Evolutionary conservation across 2,888 invertebrate genomes (phyloP).

Genomic region (Drosophila neonasuta): DNA sequence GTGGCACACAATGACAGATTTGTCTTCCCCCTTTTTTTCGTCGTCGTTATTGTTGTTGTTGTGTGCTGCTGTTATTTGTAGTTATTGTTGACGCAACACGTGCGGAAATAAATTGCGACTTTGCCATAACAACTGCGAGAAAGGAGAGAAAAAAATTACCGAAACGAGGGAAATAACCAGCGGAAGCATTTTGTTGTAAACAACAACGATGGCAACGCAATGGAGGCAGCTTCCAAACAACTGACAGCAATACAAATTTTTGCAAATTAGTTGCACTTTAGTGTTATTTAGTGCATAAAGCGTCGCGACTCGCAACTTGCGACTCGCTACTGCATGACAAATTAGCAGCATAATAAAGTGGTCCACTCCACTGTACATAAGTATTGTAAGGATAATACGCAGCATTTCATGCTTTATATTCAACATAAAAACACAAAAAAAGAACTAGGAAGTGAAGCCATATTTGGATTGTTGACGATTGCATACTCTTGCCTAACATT

Average conservation of each 20-base stretch:
- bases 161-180: conserved; percentile 12
- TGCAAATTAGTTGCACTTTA: conserved; percentile 72
- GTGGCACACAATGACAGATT: conserved; percentile 66
- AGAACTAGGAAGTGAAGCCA: neutral
- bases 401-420: conserved; percentile 34
- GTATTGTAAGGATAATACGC: conserved; percentile 39
- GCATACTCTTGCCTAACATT: neutral
- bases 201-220: conserved; percentile 22
- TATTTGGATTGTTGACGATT: neutral
- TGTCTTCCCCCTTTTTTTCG: conserved; percentile 39
- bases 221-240: conserved; percentile 33
- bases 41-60: conserved; percentile 11
- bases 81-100: conserved; percentile 51
- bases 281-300: conserved; percentile 69
- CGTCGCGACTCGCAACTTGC: conserved; percentile 50
- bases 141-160: conserved; percentile 1
- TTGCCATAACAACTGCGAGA: conserved; percentile 33
- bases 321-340: conserved; percentile 62
- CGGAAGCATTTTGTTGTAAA: conserved; percentile 34
- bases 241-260: conserved; percentile 63
- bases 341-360: conserved; percentile 69
- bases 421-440: conserved; percentile 15
- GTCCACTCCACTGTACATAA: conserved; percentile 33
- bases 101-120: conserved; percentile 60
- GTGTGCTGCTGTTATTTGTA: conserved; percentile 3